Percentiles rank a stretch among this genome's conserved stretches.
These are phyloP conservation scores for Pseudanteris insignis DNA, from an alignment of 2,888 invertebrate genomes.

Conservation along the genomic window DNA sequence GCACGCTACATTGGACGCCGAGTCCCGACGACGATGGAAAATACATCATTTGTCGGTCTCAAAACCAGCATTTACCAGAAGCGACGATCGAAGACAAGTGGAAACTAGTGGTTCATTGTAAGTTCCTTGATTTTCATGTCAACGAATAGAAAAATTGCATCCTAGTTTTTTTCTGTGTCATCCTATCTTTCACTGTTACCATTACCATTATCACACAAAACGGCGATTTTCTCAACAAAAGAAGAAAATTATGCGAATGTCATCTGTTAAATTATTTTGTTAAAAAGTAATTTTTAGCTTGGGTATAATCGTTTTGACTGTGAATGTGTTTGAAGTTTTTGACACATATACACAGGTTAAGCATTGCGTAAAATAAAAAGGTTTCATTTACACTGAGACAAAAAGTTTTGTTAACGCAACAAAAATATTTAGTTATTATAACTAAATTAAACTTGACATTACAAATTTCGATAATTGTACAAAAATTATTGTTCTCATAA, in stretches of 20 bases:
- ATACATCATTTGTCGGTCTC: constrained; percentile 87
- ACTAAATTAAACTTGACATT: no score
- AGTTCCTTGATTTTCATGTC: constrained; percentile 67
- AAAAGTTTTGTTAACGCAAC: no score
- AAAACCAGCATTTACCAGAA: constrained; percentile 86
- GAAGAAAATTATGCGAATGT: no score
- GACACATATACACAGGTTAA: no score
- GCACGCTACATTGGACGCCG: constrained; percentile 80
- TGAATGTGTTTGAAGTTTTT: no score
- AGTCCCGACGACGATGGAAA: constrained; percentile 89
- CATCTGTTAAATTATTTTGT: no score
- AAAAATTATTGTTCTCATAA: no score
- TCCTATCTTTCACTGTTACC: background rate
- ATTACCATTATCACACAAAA: background rate
- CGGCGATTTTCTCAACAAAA: background rate
- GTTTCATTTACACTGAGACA: no score
- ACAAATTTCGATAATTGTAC: no score
- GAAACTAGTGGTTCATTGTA: constrained; percentile 88
- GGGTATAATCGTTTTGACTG: no score
- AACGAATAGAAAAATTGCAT: background rate
- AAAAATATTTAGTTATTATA: no score
- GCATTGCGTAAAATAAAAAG: no score
- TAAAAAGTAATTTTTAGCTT: background rate
- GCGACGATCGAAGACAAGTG: constrained; percentile 88
- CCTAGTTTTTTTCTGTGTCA: background rate